These are phyloP conservation scores for Choloepus didactylus DNA, from an alignment of 2,797 vertebrate species.

Conservation along the genomic window DNA sequence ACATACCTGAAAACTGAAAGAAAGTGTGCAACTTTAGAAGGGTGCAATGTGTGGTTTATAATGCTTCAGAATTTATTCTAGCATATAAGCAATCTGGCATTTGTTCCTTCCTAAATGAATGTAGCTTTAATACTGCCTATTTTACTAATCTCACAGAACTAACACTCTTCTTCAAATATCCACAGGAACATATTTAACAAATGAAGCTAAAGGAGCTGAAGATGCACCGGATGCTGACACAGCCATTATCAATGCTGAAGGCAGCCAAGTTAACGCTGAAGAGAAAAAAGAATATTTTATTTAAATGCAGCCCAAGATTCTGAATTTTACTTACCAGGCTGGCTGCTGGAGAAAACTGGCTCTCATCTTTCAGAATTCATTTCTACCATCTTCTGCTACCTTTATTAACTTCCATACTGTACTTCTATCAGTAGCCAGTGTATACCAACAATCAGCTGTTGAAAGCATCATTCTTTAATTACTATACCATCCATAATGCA, in stretches of 20 bases:
- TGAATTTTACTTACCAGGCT: slow-evolving; percentile 90
- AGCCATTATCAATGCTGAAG: slow-evolving; percentile 99
- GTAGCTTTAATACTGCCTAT: neutral
- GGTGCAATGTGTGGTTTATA: neutral
- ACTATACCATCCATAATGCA: slow-evolving; percentile 89
- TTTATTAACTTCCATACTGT: slow-evolving; percentile 87
- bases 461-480: slow-evolving; percentile 90
- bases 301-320: slow-evolving; percentile 93
- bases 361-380: slow-evolving; percentile 92
- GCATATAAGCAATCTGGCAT: neutral
- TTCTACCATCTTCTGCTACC: slow-evolving; percentile 88
- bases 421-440: slow-evolving; percentile 91
- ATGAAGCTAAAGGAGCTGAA: slow-evolving; percentile 99
- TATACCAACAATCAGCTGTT: slow-evolving; percentile 92
- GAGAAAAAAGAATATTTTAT: slow-evolving; percentile 99
- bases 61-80: neutral
- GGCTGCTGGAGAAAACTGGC: slow-evolving; percentile 93
- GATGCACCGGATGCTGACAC: slow-evolving; percentile 99
- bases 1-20: neutral
- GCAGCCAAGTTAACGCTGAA: slow-evolving; percentile 98
- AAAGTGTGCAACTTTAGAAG: neutral
- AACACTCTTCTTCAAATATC: slow-evolving; percentile 83
- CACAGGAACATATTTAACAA: slow-evolving; percentile 98
- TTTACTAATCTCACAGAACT: slow-evolving; percentile 34
- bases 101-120: neutral